Conservation (phyloP, 2,888 invertebrate genomes). For the Erebia ligea region DNA sequence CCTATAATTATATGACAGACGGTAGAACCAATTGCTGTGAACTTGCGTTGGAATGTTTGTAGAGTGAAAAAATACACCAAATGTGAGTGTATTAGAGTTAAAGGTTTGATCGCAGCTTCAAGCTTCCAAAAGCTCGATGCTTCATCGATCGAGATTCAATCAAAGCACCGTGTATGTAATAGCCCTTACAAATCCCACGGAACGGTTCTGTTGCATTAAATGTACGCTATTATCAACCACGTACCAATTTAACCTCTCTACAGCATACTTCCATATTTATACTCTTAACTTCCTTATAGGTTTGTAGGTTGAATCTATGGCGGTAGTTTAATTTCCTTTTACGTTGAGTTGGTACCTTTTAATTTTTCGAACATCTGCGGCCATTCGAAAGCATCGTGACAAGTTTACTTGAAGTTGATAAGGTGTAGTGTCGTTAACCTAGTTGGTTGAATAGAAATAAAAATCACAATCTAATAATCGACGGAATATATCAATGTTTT, state of each 20-base stretch:
- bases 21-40: no score
- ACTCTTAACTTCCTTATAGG: constrained; percentile 37
- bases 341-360: constrained; percentile 9
- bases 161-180: background rate
- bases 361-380: constrained; percentile 3
- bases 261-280: constrained; percentile 38
- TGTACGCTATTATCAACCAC: constrained; percentile 36
- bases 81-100: no score
- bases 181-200: constrained; percentile 33
- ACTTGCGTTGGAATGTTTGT: no score
- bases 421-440: background rate
- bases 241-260: constrained; percentile 41
- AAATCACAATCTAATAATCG: no score
- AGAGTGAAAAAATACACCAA: no score
- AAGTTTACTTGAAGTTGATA: background rate
- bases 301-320: constrained; percentile 36
- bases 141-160: no score
- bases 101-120: no score
- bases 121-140: no score
- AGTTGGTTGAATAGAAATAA: background rate
- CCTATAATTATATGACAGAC: no score
- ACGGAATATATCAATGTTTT: no score
- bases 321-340: constrained; percentile 23
- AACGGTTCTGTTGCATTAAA: constrained; percentile 38
- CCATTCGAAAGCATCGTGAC: constrained; percentile 1